phyloP scores from a whole-genome alignment of 2,888 invertebrate genomes.

The Pollenia labialis region DNA sequence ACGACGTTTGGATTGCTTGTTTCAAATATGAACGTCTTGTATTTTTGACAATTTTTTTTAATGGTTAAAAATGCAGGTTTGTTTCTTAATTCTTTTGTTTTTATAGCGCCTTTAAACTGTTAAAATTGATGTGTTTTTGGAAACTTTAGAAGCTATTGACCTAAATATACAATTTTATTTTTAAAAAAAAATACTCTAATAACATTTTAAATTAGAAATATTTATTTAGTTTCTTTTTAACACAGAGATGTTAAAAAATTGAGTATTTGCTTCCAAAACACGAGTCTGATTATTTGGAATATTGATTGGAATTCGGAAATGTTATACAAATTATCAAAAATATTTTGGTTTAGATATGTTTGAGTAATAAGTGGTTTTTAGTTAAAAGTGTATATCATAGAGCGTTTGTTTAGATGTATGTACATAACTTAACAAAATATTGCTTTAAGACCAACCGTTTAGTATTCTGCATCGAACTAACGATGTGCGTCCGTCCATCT shows the following conservation, averaged over 20 bases:
- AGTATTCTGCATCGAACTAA: too few relatives aligned
- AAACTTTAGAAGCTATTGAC: slow-evolving; percentile 42
- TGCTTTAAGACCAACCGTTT: too few relatives aligned
- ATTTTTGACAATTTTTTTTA: background rate
- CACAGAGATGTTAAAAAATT: background rate
- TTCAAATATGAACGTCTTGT: background rate
- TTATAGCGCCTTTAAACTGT: background rate
- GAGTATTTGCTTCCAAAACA: too few relatives aligned
- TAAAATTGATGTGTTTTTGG: slow-evolving; percentile 5
- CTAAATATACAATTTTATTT: slow-evolving; percentile 11
- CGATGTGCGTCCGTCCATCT: too few relatives aligned
- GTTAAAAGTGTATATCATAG: too few relatives aligned
- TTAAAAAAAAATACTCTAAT: background rate
- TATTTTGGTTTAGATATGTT: too few relatives aligned
- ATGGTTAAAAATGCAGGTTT: slow-evolving; percentile 43
- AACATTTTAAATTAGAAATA: background rate
- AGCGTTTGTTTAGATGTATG: too few relatives aligned
- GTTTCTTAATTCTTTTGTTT: slow-evolving; percentile 65
- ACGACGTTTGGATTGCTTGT: slow-evolving; percentile 1
- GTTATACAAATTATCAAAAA: too few relatives aligned
- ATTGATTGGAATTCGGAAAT: background rate
- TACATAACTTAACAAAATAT: too few relatives aligned
- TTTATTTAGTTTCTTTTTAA: background rate
- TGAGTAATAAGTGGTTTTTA: too few relatives aligned
- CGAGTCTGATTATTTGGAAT: slow-evolving; percentile 6